Evolutionary conservation across 2,113 vertebrate species (phyloP).

Genomic region (Eretmochelys imbricata): DNA sequence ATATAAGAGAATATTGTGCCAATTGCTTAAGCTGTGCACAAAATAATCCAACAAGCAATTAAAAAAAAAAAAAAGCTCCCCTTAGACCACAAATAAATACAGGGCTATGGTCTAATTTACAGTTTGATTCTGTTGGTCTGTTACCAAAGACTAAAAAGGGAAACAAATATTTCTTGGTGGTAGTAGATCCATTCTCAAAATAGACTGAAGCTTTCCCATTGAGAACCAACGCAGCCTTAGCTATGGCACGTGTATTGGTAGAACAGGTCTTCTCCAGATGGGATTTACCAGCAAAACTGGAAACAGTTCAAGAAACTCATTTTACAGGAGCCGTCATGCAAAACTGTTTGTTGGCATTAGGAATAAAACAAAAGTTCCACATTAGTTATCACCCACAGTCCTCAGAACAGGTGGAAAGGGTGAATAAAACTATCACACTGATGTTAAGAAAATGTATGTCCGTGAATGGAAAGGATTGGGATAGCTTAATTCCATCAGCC

Average conservation of each 20-base stretch:
- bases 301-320: constrained; percentile 55
- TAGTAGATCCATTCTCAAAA: constrained; percentile 51
- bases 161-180: constrained; percentile 56
- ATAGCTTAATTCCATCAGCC: constrained; percentile 36
- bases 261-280: constrained; percentile 68
- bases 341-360: constrained; percentile 63
- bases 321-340: constrained; percentile 63
- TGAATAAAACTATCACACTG: too few species aligned
- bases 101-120: constrained; percentile 51
- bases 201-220: constrained; percentile 65
- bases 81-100: constrained; percentile 39
- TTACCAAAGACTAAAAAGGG: constrained; percentile 50
- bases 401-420: too few species aligned
- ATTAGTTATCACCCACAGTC: too few species aligned
- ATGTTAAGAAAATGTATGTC: constrained; percentile 60
- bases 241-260: constrained; percentile 50
- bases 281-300: constrained; percentile 50
- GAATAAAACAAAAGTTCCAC: constrained; percentile 52
- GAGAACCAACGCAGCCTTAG: constrained; percentile 57
- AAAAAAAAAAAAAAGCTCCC: background rate
- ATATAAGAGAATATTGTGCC: constrained; percentile 41
- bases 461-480: constrained; percentile 59
- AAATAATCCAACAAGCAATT: background rate
- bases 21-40: constrained; percentile 57
- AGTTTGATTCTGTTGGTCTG: constrained; percentile 62